These are phyloP conservation scores for Lamellibrachia columna DNA, from an alignment of 2,888 invertebrate genomes.

Conservation along the genomic window DNA sequence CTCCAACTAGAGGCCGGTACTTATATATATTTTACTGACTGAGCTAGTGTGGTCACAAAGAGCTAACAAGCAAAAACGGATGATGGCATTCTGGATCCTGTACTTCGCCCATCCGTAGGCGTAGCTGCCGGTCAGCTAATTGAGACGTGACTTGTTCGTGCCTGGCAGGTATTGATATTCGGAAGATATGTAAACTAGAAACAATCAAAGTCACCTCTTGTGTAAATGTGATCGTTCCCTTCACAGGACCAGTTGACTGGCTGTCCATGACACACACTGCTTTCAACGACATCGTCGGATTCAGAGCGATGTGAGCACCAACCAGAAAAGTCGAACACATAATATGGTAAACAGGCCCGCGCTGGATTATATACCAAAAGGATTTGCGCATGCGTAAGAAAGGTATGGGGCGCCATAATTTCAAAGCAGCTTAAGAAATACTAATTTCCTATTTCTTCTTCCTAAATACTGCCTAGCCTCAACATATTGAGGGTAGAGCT, in stretches of 20 bases:
- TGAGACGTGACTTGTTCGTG: not conserved
- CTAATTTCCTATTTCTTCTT: not conserved
- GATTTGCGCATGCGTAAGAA: not conserved
- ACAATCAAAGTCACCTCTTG: conserved; percentile 68
- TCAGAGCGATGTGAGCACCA: not conserved
- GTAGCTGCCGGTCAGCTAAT: too few relatives aligned
- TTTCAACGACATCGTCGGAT: conserved; percentile 67
- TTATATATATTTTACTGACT: not conserved
- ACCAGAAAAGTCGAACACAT: conserved; percentile 17
- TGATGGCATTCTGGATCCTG: too few relatives aligned
- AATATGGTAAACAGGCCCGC: not conserved
- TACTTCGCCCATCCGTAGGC: not conserved
- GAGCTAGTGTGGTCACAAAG: not conserved
- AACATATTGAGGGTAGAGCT: not conserved
- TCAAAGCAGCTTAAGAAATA: not conserved
- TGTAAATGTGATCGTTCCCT: conserved; percentile 82
- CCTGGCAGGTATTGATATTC: not conserved
- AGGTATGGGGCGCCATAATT: not conserved
- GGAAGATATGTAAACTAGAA: not conserved
- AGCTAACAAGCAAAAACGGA: not conserved
- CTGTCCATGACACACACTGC: conserved; percentile 85
- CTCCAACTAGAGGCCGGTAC: not conserved
- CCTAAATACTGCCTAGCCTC: not conserved
- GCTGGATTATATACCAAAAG: not conserved
- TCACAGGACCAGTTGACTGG: conserved; percentile 75